Conservation (phyloP, 2,888 invertebrate genomes). For the Cheilosia urbana region DNA sequence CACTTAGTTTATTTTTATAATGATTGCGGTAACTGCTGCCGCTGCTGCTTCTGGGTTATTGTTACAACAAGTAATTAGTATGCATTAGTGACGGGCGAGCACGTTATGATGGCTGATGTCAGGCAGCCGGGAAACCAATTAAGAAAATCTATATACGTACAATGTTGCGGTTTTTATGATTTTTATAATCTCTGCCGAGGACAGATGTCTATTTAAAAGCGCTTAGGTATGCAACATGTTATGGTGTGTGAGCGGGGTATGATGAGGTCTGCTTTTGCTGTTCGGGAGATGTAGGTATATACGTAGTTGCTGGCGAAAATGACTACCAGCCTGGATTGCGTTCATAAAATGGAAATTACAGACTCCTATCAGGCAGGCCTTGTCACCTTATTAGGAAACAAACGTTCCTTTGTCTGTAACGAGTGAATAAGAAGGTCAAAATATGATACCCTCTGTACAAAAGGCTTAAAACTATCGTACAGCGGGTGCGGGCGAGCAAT, state of each 20-base stretch:
- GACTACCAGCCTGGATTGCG: too few species aligned
- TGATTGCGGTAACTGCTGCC: conserved; percentile 22
- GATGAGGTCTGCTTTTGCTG: not conserved
- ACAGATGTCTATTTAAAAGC: not conserved
- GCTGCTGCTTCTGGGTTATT: conserved; percentile 44
- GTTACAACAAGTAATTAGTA: conserved; percentile 52
- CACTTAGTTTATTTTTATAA: conserved; percentile 21
- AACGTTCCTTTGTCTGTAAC: too few species aligned
- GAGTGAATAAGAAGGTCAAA: too few species aligned
- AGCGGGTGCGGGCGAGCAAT: too few species aligned
- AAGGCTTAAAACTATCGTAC: too few species aligned
- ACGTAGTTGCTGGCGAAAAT: too few species aligned
- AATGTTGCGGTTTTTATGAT: conserved; percentile 60
- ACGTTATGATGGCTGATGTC: conserved; percentile 28
- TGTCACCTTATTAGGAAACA: too few species aligned
- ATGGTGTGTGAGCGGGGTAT: conserved; percentile 29
- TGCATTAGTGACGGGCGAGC: conserved; percentile 49
- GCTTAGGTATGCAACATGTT: conserved; percentile 25
- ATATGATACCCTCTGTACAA: too few species aligned
- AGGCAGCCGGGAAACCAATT: conserved; percentile 45
- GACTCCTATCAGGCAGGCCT: too few species aligned
- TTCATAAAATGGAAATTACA: too few species aligned
- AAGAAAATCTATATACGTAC: conserved; percentile 32
- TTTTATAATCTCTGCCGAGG: conserved; percentile 35
- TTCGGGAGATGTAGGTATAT: not conserved